Evolutionary conservation across 2,797 vertebrate species (phyloP).

Genomic region (Adelosebastes latens): DNA sequence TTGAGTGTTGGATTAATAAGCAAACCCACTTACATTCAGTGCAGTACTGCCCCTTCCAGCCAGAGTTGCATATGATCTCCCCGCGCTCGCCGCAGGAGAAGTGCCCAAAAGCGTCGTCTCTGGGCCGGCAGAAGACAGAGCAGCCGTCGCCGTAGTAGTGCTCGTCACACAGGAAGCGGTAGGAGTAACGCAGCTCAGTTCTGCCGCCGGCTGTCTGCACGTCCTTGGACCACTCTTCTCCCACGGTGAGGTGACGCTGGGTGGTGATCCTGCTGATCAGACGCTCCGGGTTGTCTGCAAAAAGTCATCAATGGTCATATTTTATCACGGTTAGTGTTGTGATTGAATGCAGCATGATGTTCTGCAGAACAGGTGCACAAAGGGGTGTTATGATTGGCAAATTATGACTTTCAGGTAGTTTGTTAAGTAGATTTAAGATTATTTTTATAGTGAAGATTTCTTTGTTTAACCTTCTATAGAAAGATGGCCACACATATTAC

Average conservation of each 20-base stretch:
- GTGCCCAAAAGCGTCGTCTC: slow-evolving; percentile 97
- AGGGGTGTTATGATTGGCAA: neutral
- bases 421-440: neutral
- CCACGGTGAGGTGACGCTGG: slow-evolving; percentile 93
- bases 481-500: neutral
- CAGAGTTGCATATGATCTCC: slow-evolving; percentile 94
- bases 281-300: slow-evolving; percentile 91
- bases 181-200: slow-evolving; percentile 95
- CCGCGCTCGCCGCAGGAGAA: slow-evolving; percentile 96
- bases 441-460: neutral
- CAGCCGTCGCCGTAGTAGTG: slow-evolving; percentile 98
- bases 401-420: neutral
- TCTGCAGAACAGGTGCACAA: neutral
- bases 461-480: neutral
- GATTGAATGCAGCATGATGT: neutral
- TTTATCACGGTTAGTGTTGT: neutral
- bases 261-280: slow-evolving; percentile 95
- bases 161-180: slow-evolving; percentile 95
- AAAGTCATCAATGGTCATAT: slow-evolving; percentile 12
- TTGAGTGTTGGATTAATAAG: neutral
- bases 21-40: slow-evolving; percentile 89
- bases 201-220: slow-evolving; percentile 88
- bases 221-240: slow-evolving; percentile 96
- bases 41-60: slow-evolving; percentile 98
- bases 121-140: slow-evolving; percentile 95